Percentiles rank a stretch among this genome's conserved stretches.
These are phyloP conservation scores for Amphipoea lucens DNA, from an alignment of 2,888 invertebrate species.

Conservation along the genomic window DNA sequence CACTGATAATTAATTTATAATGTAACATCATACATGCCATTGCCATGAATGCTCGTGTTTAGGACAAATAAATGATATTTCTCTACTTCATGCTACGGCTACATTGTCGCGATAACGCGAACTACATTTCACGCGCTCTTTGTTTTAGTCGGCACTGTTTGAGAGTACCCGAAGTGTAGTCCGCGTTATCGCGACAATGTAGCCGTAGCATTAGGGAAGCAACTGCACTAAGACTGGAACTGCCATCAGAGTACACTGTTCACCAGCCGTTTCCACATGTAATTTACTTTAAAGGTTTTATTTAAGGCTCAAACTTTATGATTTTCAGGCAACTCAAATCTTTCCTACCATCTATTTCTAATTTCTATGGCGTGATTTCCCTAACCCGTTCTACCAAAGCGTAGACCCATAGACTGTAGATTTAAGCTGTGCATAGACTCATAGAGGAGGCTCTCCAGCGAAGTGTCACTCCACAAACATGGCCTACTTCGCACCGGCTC, in stretches of 20 bases:
- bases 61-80: neutral
- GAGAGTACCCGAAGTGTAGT: neutral
- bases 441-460: constrained; percentile 31
- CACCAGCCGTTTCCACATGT: too few species aligned
- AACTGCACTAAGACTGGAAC: neutral
- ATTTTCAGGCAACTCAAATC: neutral
- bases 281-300: neutral
- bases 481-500: constrained; percentile 58
- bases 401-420: constrained; percentile 1
- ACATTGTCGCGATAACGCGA: neutral
- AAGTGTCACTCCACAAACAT: constrained; percentile 60
- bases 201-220: neutral
- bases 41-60: neutral
- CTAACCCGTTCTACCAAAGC: neutral
- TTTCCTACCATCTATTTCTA: neutral
- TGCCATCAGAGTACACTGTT: too few species aligned
- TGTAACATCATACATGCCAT: too few species aligned
- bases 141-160: neutral
- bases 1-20: too few species aligned
- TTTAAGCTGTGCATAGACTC: constrained; percentile 34
- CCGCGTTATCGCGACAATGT: neutral
- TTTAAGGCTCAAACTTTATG: too few species aligned
- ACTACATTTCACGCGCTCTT: neutral
- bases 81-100: neutral
- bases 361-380: neutral